Evolutionary conservation across 1,140 invertebrate genomes (phyloP).

Genomic region (Panagrolaimus sp.): DNA sequence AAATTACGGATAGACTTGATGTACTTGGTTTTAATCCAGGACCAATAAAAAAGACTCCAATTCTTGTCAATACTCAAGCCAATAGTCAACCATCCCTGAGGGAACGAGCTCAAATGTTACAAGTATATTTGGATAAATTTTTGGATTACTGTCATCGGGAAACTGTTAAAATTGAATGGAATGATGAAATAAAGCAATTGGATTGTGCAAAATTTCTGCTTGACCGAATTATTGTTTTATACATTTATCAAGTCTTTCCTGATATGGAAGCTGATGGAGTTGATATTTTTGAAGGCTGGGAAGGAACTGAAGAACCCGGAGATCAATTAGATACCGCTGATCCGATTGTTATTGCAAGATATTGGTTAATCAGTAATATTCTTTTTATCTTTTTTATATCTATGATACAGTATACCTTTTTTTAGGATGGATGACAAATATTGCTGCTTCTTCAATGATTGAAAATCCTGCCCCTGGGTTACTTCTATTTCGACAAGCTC

Average conservation of each 20-base stretch:
- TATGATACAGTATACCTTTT: constrained; percentile 26
- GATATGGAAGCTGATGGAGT: constrained; percentile 52
- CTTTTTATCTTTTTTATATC: neutral
- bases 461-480: constrained; percentile 34
- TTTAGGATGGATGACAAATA: constrained; percentile 56
- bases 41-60: constrained; percentile 25
- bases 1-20: constrained; percentile 17
- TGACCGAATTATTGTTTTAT: constrained; percentile 48
- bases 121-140: constrained; percentile 58
- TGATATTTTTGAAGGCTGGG: constrained; percentile 56
- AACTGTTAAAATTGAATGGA: constrained; percentile 53
- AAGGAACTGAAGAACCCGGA: constrained; percentile 38
- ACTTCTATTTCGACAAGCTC: constrained; percentile 37
- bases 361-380: constrained; percentile 1
- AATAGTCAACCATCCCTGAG: constrained; percentile 25
- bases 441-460: constrained; percentile 39
- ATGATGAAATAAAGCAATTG: constrained; percentile 35
- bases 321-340: constrained; percentile 52
- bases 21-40: constrained; percentile 34
- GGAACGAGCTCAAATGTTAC: constrained; percentile 51
- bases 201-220: constrained; percentile 52
- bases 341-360: constrained; percentile 53
- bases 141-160: constrained; percentile 53
- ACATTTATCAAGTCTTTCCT: constrained; percentile 50
- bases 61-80: constrained; percentile 21